Conservation (phyloP, 2,113 vertebrate genomes). For the Siniperca knerii region DNA sequence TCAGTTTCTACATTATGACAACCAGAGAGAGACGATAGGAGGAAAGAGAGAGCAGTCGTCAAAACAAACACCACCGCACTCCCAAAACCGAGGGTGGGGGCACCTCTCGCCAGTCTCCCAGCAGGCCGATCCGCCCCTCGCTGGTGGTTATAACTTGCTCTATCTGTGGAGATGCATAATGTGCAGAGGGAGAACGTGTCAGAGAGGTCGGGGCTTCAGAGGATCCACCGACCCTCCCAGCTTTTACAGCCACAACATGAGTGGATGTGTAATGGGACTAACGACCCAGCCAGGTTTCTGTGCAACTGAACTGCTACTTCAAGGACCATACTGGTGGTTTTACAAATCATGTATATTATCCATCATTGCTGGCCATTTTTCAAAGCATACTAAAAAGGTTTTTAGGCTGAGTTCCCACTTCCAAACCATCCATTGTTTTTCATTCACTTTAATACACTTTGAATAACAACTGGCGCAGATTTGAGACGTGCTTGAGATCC, state of each 20-base stretch:
- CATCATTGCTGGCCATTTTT: neutral
- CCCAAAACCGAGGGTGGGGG: constrained; percentile 49
- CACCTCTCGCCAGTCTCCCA: constrained; percentile 91
- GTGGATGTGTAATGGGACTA: constrained; percentile 4
- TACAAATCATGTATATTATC: neutral
- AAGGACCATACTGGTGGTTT: neutral
- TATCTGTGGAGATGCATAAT: constrained; percentile 79
- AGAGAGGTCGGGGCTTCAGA: constrained; percentile 30
- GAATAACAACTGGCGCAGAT: neutral
- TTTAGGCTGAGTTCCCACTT: neutral
- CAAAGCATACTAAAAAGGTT: neutral
- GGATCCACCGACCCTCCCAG: neutral
- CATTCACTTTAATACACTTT: neutral
- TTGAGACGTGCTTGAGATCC: neutral
- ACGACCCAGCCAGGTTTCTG: neutral
- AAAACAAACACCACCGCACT: constrained; percentile 80
- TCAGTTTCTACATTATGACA: neutral
- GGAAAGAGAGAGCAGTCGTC: constrained; percentile 31
- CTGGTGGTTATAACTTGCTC: constrained; percentile 83
- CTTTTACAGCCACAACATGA: constrained; percentile 11
- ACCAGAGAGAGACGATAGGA: constrained; percentile 31
- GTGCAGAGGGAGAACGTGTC: constrained; percentile 47
- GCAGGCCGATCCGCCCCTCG: constrained; percentile 88
- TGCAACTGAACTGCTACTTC: neutral
- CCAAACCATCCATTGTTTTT: neutral